Evolutionary conservation across 2,797 vertebrate species (phyloP).

Genomic region (Spinus olivaceus): DNA sequence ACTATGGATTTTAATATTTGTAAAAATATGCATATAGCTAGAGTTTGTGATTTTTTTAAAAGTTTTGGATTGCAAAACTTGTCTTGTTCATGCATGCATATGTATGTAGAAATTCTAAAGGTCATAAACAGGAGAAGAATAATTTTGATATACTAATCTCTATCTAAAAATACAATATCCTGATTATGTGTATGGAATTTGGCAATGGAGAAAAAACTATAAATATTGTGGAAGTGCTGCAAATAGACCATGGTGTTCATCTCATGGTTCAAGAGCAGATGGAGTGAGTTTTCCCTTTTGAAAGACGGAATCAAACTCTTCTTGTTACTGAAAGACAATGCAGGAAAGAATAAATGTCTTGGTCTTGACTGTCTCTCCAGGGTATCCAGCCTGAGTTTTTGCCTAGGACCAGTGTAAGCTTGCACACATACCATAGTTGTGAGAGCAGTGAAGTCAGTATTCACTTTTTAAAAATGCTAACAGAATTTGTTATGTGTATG

Average conservation of each 20-base stretch:
- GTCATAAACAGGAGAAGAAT: not conserved
- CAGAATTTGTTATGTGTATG: not conserved
- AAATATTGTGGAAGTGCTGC: not conserved
- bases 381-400: not conserved
- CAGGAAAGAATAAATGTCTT: not conserved
- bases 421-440: not conserved
- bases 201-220: not conserved
- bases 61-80: not conserved
- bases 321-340: not conserved
- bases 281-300: rapidly evolving
- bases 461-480: not conserved
- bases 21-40: not conserved
- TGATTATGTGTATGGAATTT: not conserved
- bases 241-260: not conserved
- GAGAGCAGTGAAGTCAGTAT: not conserved
- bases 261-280: not conserved
- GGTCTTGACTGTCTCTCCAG: rapidly evolving
- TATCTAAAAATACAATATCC: not conserved
- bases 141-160: not conserved
- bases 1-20: not conserved
- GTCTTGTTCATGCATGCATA: not conserved
- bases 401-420: not conserved
- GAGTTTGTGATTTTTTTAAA: not conserved
- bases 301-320: not conserved
- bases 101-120: not conserved